These are phyloP conservation scores for Prunella himalayana DNA, from an alignment of 2,113 vertebrate genomes.

Conservation along the genomic window DNA sequence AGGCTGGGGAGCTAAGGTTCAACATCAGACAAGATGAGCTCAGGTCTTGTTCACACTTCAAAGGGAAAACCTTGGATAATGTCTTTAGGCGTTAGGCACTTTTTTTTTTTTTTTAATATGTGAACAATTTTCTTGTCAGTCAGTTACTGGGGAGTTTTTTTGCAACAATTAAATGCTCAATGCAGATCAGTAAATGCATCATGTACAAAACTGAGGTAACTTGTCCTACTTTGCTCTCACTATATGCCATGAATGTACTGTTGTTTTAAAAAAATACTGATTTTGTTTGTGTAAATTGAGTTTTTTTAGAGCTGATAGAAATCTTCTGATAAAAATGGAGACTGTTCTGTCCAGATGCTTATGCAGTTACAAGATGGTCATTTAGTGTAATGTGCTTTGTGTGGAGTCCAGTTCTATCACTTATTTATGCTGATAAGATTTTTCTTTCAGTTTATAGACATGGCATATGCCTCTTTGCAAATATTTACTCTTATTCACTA, in stretches of 20 bases:
- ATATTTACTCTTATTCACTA: neutral
- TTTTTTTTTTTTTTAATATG: neutral
- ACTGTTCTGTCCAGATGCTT: neutral
- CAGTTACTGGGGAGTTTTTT: neutral
- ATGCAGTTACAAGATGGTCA: neutral
- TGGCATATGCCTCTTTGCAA: neutral
- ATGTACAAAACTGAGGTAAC: neutral
- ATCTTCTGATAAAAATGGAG: neutral
- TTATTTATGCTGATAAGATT: neutral
- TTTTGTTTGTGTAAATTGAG: neutral
- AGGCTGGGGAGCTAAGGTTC: neutral
- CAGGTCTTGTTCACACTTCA: neutral
- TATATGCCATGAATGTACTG: neutral
- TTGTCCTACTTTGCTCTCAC: neutral
- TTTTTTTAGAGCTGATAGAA: neutral
- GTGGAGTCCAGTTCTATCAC: neutral
- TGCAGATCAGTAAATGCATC: neutral
- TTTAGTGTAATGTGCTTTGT: neutral
- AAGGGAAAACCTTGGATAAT: neutral
- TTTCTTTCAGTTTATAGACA: neutral
- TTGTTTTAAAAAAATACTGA: neutral
- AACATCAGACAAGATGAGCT: neutral
- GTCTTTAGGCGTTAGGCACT: neutral
- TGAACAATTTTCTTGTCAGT: neutral
- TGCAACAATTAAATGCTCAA: neutral